These are phyloP conservation scores for Cynocephalus volans DNA, from an alignment of 2,113 vertebrate genomes.

Conservation along the genomic window DNA sequence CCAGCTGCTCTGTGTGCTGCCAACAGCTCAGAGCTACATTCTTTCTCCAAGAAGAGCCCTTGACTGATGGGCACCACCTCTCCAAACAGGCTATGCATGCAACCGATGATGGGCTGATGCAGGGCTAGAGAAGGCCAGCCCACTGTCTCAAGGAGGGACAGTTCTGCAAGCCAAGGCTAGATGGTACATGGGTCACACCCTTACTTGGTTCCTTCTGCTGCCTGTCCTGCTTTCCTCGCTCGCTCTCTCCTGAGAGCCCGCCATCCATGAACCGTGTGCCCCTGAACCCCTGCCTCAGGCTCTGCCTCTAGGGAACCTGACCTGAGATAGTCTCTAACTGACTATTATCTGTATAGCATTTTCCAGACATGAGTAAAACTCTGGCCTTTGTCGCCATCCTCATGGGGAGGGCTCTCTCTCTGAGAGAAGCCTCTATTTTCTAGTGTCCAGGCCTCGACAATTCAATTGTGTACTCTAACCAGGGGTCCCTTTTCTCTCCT, in stretches of 20 bases:
- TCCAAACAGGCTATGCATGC: neutral
- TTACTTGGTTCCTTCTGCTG: neutral
- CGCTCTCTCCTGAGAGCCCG: neutral
- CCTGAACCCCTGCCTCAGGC: neutral
- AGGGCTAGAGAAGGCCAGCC: neutral
- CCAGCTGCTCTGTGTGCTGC: neutral
- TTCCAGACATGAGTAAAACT: neutral
- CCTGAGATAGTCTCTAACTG: neutral
- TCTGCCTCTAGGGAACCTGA: neutral
- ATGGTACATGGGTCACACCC: neutral
- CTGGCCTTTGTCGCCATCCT: neutral
- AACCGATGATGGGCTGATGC: no score
- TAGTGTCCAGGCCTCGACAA: neutral
- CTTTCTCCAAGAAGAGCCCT: neutral
- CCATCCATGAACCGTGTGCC: neutral
- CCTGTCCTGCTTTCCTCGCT: neutral
- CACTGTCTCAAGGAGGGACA: neutral
- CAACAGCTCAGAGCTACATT: neutral
- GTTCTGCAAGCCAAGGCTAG: neutral
- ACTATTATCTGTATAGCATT: neutral
- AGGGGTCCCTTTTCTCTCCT: neutral
- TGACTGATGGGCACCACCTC: neutral
- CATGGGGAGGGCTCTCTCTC: neutral
- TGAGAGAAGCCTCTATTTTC: neutral
- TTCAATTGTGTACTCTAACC: neutral